These are phyloP conservation scores for Rhagoletis zephyria DNA, from an alignment of 1,140 invertebrate species.

Conservation along the genomic window DNA sequence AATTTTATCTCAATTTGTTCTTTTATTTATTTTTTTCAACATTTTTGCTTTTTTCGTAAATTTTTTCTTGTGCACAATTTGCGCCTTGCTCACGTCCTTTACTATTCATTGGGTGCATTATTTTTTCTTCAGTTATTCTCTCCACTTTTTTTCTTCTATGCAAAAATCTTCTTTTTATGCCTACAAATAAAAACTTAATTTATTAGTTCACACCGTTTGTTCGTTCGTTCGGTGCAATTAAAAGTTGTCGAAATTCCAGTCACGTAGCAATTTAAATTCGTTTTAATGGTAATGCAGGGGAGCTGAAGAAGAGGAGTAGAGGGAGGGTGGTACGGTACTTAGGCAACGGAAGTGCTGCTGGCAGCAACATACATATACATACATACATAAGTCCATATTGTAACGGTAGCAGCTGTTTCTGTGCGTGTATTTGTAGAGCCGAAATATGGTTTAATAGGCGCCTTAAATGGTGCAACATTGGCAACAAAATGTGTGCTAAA, in stretches of 20 bases:
- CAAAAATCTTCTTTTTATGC: slow-evolving; percentile 10
- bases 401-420: not conserved
- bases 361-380: not conserved
- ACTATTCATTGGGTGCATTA: not conserved
- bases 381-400: not conserved
- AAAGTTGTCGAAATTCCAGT: slow-evolving; percentile 50
- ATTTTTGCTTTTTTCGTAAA: not conserved
- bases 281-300: not conserved
- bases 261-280: slow-evolving; percentile 51
- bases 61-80: slow-evolving; percentile 10
- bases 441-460: not conserved
- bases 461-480: not conserved
- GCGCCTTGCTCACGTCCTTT: not conserved
- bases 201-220: slow-evolving; percentile 45
- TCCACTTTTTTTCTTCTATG: not conserved
- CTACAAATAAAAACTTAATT: slow-evolving; percentile 52
- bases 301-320: not conserved
- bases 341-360: not conserved
- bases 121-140: not conserved
- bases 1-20: not conserved
- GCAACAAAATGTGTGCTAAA: too few species aligned
- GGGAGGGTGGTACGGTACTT: not conserved
- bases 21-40: not conserved
- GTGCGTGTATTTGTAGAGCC: not conserved
- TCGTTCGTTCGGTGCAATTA: slow-evolving; percentile 39